Base-by-base conservation (phyloP, 2,797 vertebrate species). In the Psittacula derbiana region DNA sequence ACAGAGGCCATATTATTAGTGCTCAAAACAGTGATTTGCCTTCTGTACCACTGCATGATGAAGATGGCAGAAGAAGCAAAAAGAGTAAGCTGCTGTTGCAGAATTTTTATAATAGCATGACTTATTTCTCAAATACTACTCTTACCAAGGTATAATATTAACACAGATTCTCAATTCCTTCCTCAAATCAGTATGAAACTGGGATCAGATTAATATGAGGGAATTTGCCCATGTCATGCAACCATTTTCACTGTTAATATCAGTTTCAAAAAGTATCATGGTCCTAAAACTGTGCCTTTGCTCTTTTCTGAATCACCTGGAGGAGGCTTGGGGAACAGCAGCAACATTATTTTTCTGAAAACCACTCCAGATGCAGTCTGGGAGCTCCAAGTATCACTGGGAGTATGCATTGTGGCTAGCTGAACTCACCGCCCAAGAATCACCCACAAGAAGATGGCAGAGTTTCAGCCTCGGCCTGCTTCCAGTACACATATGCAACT, bases 361-460 rank as follows among this genome's bases (percentile, higher is more conserved):
- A 85, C 2, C 6, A 5, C 17, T 38, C 8, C 40, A 73, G 74
- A 70, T 28, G 27, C 25, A 74, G 10, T 6, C 1, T 21, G 62
- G 40, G 86, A 85, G 11, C 31, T 81, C 41, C 79, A 66, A 64
- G 82, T 57, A 70, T 60, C 27, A n/a, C 1, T 0, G 2, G 36
- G 7, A 79, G 8, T 25, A 20, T 11, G 41, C 0, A 0, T 7
- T 50, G 44, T 36, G 53, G 27, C 38, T 46, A 19, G 40, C 43
- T 0, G 0, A 57, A 38, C 40, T 28, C 31, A 15, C 4, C 16
- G 30, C 19, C 6, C 40, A 73, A n/a, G 27, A 70, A 36, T 20
- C 44, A 73, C 30, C 31, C 33, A 16, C 4, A 70, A 43, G 36
- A 71, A 65, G 23, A n/a, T 8, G 30, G 16, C n/a, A 70, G n/a